Percentiles rank a stretch among this genome's conserved stretches.
phyloP scores from a whole-genome alignment of 2,888 invertebrate species.

The Heteromurus nitidus region DNA sequence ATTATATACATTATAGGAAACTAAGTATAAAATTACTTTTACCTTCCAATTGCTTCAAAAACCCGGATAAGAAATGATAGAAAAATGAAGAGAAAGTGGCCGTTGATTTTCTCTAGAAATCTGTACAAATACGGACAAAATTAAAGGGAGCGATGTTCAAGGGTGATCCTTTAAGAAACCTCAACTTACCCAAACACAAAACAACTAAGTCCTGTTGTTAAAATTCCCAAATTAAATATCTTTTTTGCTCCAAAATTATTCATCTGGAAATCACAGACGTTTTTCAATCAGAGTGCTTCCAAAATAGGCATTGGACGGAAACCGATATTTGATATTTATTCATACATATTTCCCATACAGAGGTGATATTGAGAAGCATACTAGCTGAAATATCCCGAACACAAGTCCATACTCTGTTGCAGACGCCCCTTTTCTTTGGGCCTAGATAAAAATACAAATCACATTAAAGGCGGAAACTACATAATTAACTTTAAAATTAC shows the following conservation, averaged over 20 bases:
- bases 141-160: not conserved
- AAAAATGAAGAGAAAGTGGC: conserved; percentile 83
- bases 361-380: conserved; percentile 88
- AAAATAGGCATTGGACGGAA: not conserved
- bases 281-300: not conserved
- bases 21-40: too few relatives aligned
- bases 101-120: conserved; percentile 57
- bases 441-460: conserved; percentile 77
- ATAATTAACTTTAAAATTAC: too few relatives aligned
- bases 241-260: conserved; percentile 86
- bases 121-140: conserved; percentile 10
- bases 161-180: not conserved
- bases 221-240: conserved; percentile 88
- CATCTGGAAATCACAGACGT: conserved; percentile 77
- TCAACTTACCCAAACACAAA: conserved; percentile 85
- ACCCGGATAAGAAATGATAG: conserved; percentile 87
- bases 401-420: conserved; percentile 88
- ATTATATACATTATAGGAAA: too few relatives aligned
- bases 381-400: conserved; percentile 89
- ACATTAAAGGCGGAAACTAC: not conserved
- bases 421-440: conserved; percentile 86
- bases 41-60: conserved; percentile 85
- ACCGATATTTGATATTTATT: not conserved
- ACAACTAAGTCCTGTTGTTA: conserved; percentile 88
- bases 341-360: conserved; percentile 86